Percentiles rank a stretch among this genome's conserved stretches.
These are phyloP conservation scores for Drosophila equinoxialis DNA, from an alignment of 1,140 invertebrate genomes.

Conservation along the genomic window DNA sequence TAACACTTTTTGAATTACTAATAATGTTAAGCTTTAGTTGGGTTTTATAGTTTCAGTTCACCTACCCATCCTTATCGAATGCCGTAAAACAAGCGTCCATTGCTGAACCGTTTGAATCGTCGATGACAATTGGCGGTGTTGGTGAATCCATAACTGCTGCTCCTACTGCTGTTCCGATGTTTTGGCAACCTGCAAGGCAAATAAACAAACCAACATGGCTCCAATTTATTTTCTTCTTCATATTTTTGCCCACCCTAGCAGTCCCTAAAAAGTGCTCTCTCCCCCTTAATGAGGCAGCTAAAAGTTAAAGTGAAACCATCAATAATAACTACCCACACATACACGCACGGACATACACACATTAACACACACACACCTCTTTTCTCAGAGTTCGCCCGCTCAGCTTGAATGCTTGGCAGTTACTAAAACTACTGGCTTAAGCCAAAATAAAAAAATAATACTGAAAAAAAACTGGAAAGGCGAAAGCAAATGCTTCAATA, in stretches of 20 bases:
- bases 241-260: background rate
- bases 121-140: conserved; percentile 83
- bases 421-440: conserved; percentile 52
- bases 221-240: conserved; percentile 14
- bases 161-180: conserved; percentile 17
- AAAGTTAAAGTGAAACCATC: conserved; percentile 78
- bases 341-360: conserved; percentile 31
- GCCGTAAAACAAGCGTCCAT: conserved; percentile 95
- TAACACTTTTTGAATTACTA: background rate
- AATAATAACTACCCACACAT: conserved; percentile 68
- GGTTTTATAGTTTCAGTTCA: conserved; percentile 31
- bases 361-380: conserved; percentile 26
- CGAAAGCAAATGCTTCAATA: conserved; percentile 59
- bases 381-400: conserved; percentile 60
- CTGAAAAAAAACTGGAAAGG: background rate
- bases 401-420: conserved; percentile 67
- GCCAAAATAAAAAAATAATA: background rate
- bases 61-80: conserved; percentile 92
- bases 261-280: conserved; percentile 10
- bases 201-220: conserved; percentile 16
- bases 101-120: conserved; percentile 84
- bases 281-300: conserved; percentile 74
- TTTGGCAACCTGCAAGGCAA: conserved; percentile 25
- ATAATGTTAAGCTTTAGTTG: background rate
- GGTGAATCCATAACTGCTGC: conserved; percentile 80